Evolutionary conservation across 2,888 invertebrate species (phyloP), one percentile per base, ranked within the genome.

Genomic region (Drosophila conformis): DNA sequence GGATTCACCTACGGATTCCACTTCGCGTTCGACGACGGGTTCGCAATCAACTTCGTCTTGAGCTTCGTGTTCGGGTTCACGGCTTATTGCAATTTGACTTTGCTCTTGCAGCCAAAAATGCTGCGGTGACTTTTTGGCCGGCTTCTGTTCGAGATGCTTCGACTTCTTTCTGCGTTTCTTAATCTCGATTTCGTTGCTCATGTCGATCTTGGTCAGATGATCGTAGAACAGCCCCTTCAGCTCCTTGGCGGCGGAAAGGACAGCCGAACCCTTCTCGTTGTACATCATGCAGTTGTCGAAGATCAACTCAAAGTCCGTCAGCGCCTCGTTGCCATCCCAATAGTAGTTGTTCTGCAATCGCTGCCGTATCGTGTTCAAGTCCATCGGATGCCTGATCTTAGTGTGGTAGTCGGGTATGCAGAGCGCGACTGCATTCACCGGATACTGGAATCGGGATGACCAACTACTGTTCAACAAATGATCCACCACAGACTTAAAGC

Each of bases 321-420:
- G 7, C 0, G 73, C 83, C 57, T 81, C 83, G 2, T 33, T 3
- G 1, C 67, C 71, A 27, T 60, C 25, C 57, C 63, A 84, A 7
- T 81, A 81, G 42, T 85, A 83, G 0, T 58, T 51, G 52, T 81
- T 80, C 1, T 46, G 10, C 29, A 81, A 13, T 0, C 86, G 66
- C 31, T 58, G 63, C 6, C 40, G 63, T 4, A 81, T 80, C 1
- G 80, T 81, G 15, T 5, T 11, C 40, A 81, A 36, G 29, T 81
- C 81, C 83, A 81, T 81, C 0, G 80, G 84, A 0, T 33, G 51
- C 40, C 35, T 57, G 25, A 81, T 54, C 6, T 62, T 0, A 0
- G 2, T 2, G 27, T 80, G 69, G 5, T 85, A 81, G 11, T 85
- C 59, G 6, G 69, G 69, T n/a, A 69, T 35, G 18, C 27, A 0